Conservation (phyloP, 2,888 invertebrate species). For the Pecten maximus region DNA sequence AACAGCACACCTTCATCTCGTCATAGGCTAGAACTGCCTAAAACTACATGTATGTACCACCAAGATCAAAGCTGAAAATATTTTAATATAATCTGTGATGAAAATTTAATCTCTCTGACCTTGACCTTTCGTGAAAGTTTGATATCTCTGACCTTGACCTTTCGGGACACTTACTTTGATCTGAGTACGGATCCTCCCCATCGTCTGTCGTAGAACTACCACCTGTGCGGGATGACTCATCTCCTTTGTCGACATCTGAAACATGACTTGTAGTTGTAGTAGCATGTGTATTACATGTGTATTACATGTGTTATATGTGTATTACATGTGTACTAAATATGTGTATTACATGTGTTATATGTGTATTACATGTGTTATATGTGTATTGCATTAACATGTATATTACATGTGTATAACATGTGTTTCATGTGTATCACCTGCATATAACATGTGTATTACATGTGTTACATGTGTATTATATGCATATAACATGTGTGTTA, state of each 20-base stretch:
- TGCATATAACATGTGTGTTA: too few relatives aligned
- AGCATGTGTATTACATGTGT: background rate
- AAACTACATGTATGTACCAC: too few relatives aligned
- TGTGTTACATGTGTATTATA: too few relatives aligned
- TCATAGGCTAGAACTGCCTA: too few relatives aligned
- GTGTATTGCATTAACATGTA: too few relatives aligned
- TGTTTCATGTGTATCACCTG: too few relatives aligned
- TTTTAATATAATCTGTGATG: too few relatives aligned
- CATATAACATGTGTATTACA: too few relatives aligned
- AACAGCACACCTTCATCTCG: too few relatives aligned
- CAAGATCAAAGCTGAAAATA: too few relatives aligned
- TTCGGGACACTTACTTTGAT: conserved; percentile 42
- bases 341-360: background rate
- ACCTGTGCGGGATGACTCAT: conserved; percentile 64
- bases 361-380: background rate
- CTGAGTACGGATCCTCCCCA: conserved; percentile 61
- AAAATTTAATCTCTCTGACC: too few relatives aligned
- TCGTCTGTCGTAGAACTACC: conserved; percentile 65
- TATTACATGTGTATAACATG: too few relatives aligned
- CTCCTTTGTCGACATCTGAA: conserved; percentile 51
- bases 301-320: background rate
- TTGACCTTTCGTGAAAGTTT: background rate
- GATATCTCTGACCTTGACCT: background rate
- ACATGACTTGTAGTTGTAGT: background rate
- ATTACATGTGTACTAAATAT: background rate